Base-by-base conservation (phyloP, 2,797 vertebrate species). In the Linurgus olivaceus region DNA sequence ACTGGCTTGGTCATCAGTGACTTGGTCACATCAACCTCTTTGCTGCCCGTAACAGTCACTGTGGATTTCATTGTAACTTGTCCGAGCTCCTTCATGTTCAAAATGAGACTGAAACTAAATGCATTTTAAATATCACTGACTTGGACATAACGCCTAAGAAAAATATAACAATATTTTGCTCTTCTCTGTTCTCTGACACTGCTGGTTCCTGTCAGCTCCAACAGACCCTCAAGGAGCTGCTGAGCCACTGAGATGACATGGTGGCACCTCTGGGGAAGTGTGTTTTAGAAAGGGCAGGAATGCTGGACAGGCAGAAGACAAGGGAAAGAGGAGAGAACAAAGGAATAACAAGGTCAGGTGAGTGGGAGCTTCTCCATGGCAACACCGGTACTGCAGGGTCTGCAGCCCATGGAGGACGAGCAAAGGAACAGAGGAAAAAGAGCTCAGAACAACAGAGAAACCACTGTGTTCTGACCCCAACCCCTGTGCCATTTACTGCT, bases 151-250 rank as follows among this genome's bases (percentile, higher is more conserved):
- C 17, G 19, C 11, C 45, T 25, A 58, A 62, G 48, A 90, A 48
- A 16, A 78, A 25, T 17, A 47, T 10, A 71, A 4, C 3, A 51
- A 38, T 47, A 10, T 67, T 58, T 77, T 67, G 16, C 16, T 89
- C 17, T 82, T 74, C 58, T 71, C 14, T 63, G 19, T 79, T 86
- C 58, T 76, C 54, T 61, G 59, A 23, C 28, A 65, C 10, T 25
- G 15, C 17, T 5, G 2, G 5, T 26, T 52, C 50, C 40, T 68
- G 23, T 21, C 31, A 54, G 8, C 42, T 65, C 19, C 68, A 76
- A 29, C 0, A 0, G 33, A 50, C 10, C 26, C 0, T 0, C 61
- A 50, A 24, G 42, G 26, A 16, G 40, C 18, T 19, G 8, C 44
- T 25, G 15, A 78, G n/a, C 10, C 44, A 11, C 31, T 63, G 71